Conservation (phyloP, 1,140 invertebrate species). For the Cheumatopsyche charites region DNA sequence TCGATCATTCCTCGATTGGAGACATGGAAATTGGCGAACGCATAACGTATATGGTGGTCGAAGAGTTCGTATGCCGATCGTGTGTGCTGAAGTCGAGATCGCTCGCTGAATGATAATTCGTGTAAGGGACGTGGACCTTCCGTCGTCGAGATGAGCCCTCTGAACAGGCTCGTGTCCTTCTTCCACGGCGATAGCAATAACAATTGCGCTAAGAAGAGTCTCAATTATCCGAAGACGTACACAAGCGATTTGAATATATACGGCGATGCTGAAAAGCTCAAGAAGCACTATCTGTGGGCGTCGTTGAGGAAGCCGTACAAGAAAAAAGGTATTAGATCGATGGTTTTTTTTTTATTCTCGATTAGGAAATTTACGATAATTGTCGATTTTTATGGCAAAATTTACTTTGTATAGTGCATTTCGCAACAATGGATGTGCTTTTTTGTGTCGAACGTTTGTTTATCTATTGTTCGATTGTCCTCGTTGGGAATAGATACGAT, state of each 20-base stretch:
- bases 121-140: background rate
- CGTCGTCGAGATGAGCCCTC: slow-evolving; percentile 38
- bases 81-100: background rate
- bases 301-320: slow-evolving; percentile 43
- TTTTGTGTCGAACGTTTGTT: background rate
- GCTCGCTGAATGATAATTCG: slow-evolving; percentile 6
- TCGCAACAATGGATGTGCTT: background rate
- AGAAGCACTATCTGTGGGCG: slow-evolving; percentile 47
- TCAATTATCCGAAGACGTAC: slow-evolving; percentile 42
- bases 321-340: slow-evolving; percentile 45
- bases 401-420: too few species aligned
- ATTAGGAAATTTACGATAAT: slow-evolving; percentile 1
- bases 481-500: slow-evolving; percentile 5
- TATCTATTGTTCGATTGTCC: slow-evolving; percentile 4
- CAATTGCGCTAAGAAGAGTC: slow-evolving; percentile 39
- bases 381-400: background rate
- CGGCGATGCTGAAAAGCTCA: slow-evolving; percentile 45
- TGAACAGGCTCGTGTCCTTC: slow-evolving; percentile 45
- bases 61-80: too few species aligned
- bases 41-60: too few species aligned
- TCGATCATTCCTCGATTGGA: background rate
- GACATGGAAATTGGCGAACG: background rate
- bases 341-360: background rate
- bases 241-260: slow-evolving; percentile 48
- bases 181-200: slow-evolving; percentile 45